Percentiles rank a stretch among this genome's conserved stretches.
Conservation (phyloP, 2,797 vertebrate genomes). For the Coccyzus lansbergi region DNA sequence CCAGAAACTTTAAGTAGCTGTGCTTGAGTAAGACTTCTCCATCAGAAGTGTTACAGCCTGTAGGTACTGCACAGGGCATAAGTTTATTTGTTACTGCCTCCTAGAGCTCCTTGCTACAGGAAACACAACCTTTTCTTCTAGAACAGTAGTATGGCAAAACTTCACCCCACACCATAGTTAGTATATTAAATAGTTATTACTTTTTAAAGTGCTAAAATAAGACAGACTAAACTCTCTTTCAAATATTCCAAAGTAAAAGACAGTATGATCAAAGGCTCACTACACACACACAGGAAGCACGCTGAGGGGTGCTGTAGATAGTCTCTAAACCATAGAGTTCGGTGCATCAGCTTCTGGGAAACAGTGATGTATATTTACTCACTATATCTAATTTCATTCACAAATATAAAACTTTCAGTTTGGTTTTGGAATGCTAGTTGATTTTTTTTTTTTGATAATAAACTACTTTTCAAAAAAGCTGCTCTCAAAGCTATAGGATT, state of each 20-base stretch:
- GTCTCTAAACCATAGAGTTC: neutral
- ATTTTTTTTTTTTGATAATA: neutral
- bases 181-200: neutral
- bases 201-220: constrained; percentile 11
- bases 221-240: neutral
- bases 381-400: neutral
- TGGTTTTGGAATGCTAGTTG: neutral
- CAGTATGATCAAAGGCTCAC: neutral
- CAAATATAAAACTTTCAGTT: neutral
- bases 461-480: neutral
- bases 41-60: neutral
- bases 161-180: neutral
- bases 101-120: neutral
- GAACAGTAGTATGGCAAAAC: neutral
- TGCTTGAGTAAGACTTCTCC: neutral
- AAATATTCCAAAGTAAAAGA: neutral
- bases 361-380: neutral
- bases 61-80: neutral
- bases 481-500: neutral
- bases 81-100: neutral
- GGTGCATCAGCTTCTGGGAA: neutral
- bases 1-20: neutral
- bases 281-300: neutral
- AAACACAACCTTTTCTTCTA: neutral
- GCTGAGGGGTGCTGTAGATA: neutral